Evolutionary conservation across 2,888 invertebrate genomes (phyloP), one percentile per base, ranked within the genome.

Genomic region (Melanchra persicariae): DNA sequence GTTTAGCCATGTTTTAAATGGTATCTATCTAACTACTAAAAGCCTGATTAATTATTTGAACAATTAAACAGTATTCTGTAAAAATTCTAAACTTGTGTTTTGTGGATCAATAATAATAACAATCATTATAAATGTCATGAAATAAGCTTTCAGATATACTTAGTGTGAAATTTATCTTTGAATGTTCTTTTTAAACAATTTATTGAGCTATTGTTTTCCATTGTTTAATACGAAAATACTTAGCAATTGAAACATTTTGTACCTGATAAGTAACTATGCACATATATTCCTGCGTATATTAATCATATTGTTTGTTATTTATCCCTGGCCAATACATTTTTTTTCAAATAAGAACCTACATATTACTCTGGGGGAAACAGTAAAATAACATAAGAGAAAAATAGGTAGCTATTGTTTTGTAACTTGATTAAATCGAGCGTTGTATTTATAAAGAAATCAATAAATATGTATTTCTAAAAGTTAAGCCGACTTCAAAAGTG

Each of bases 301-400:
- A 17, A 37, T 6, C 9, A 24, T 15, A 26, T 47, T 61, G 30
- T 81, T 77, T 80, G 17, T 52, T 51, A 47, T 77, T 81, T 81
- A 67, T 55, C 49, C 45, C 30, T 59, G 19, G 51, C 55, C 55
- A 30, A 26, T n/a, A 49, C n/a, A 64, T 58, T 37, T 24, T 37
- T n/a, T 34, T 34, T 45, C 55, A 47, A 52, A 55, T 60, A 60
- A 43, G 10, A 57, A 61, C 22, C 30, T 70, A 49, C 10, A 17
- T 66, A 66, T 59, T 77, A 26, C 78, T 61, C 60, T 78, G 30
- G 72, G 79, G 78, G 78, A 60, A 60, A 78, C 55, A 17, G 51
- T 58, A 12, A 43, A 77, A 52, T 59, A 72, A 54, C 4, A 34
- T 51, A 22, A 54, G 45, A 24, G 6, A 60, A 63, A 81, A 24